Conservation (phyloP, 2,797 vertebrate species). For the Steatocranus sp. region DNA sequence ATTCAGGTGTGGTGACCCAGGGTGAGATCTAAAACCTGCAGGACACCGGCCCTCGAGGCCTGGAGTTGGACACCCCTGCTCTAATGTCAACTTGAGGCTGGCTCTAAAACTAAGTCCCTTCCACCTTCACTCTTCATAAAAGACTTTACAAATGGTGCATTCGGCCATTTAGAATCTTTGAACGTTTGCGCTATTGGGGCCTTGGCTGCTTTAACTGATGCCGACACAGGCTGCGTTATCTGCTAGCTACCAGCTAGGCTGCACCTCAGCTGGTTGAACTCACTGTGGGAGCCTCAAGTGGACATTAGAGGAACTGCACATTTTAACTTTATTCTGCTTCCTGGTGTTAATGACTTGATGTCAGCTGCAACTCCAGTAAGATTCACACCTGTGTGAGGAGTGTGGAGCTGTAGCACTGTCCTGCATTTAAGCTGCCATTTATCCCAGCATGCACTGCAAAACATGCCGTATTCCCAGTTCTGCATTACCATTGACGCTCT, state of each 20-base stretch:
- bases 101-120: neutral
- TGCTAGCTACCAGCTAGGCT: neutral
- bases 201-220: neutral
- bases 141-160: neutral
- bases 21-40: neutral
- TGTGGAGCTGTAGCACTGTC: rapidly evolving
- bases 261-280: neutral
- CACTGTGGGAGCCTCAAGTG: neutral
- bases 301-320: neutral
- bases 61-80: neutral
- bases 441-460: neutral
- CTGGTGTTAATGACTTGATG: neutral
- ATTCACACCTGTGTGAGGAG: neutral
- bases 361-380: neutral
- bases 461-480: neutral
- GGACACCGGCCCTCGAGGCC: neutral
- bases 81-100: neutral
- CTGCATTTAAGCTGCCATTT: neutral
- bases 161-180: rapidly evolving
- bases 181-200: neutral
- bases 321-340: rapidly evolving
- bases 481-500: neutral
- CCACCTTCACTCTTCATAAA: neutral
- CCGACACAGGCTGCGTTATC: rapidly evolving
- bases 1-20: neutral